Base-by-base conservation (phyloP, 2,888 invertebrate species). In the Pseudanteris insignis region DNA sequence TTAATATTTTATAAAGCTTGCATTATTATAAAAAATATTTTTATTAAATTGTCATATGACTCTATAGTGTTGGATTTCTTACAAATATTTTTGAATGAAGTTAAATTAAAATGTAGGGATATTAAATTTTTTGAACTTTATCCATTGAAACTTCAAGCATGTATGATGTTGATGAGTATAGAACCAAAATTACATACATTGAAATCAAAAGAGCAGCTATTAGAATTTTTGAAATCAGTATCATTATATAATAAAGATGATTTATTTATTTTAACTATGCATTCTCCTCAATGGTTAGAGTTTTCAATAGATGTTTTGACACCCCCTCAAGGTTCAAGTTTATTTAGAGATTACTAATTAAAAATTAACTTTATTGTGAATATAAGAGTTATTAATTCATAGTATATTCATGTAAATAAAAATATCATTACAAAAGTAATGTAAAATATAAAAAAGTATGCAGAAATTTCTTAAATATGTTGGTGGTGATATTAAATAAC, bases 281-380 rank as follows among this genome's bases (percentile, higher is more conserved):
- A 58, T 25, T 58, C 29, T 51, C 51, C 51, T 1, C 3, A 5
- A 2, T 50, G 58, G 58, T 11, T 58, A 2, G 51, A 50, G n/a
- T 8, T 8, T 14, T 2, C 48, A 5, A 30, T 26, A 9, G 11
- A 26, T 7, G 14, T 37, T n/a, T 24, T 41, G 7, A 9, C 25
- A 2, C n/a, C 2, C 32, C 38, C 44, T 18, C n/a, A n/a, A n/a
- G n/a, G n/a, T n/a, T n/a, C n/a, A n/a, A n/a, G n/a, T n/a, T n/a
- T n/a, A n/a, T n/a, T n/a, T n/a, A n/a, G n/a, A n/a, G n/a, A n/a
- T n/a, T n/a, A n/a, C n/a, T n/a, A n/a, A n/a, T n/a, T n/a, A n/a
- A n/a, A n/a, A n/a, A n/a, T n/a, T n/a, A n/a, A n/a, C n/a, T n/a
- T n/a, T n/a, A n/a, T n/a, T n/a, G n/a, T n/a, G n/a, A n/a, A n/a